Conservation (phyloP, 2,888 invertebrate genomes). For the Himalopsyche tibetana region DNA sequence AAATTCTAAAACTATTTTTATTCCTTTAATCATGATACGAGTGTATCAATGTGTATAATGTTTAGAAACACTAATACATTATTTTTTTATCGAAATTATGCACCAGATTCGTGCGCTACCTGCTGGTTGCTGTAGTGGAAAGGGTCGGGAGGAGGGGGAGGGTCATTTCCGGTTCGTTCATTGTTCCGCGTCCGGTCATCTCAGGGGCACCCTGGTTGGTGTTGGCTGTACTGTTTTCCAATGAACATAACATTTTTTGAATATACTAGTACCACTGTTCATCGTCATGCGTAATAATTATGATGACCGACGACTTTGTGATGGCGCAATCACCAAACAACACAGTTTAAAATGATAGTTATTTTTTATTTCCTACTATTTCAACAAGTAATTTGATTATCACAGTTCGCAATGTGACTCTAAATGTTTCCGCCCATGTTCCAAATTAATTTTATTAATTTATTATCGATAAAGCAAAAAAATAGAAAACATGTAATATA, state of each 20-base stretch:
- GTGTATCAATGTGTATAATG: neutral
- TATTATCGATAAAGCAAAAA: too few relatives aligned
- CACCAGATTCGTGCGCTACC: slow-evolving; percentile 23
- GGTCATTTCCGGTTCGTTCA: slow-evolving; percentile 54
- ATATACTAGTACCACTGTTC: neutral
- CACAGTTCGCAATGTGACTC: neutral
- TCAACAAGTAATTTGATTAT: neutral
- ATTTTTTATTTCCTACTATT: neutral
- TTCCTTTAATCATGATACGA: neutral
- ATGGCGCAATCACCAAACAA: neutral
- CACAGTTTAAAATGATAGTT: neutral
- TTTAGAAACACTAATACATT: neutral
- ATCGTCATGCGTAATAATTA: slow-evolving; percentile 14
- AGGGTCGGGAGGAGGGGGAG: slow-evolving; percentile 9
- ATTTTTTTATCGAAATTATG: slow-evolving; percentile 20
- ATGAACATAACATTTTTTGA: neutral
- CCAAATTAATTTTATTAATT: too few relatives aligned
- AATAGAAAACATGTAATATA: too few relatives aligned
- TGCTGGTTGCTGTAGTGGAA: neutral
- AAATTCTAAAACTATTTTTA: too few relatives aligned
- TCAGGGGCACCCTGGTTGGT: slow-evolving; percentile 50
- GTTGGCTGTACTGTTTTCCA: slow-evolving; percentile 49
- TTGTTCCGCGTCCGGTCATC: slow-evolving; percentile 58
- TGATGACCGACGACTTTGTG: neutral
- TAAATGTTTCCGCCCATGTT: too few relatives aligned